Conservation (phyloP, 1,140 invertebrate genomes). For the Aethina tumida region DNA sequence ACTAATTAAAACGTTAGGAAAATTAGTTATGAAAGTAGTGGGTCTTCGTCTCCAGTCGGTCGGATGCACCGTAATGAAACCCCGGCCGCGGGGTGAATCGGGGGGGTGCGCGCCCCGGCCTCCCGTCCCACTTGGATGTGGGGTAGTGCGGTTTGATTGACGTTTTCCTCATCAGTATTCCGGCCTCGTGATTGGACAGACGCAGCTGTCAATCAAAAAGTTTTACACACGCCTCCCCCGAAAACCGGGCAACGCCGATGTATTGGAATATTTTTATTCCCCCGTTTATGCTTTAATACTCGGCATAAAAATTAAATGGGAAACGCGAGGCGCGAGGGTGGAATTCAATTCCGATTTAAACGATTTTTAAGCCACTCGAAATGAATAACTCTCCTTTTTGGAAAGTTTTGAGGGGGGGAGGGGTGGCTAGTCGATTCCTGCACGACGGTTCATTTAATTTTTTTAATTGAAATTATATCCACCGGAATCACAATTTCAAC, state of each 20-base stretch:
- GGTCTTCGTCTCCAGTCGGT: too few species aligned
- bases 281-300: conserved; percentile 29
- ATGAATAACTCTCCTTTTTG: conserved; percentile 22
- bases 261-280: conserved; percentile 36
- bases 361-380: conserved; percentile 33
- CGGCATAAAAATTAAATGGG: conserved; percentile 34
- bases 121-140: conserved; percentile 8
- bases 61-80: too few species aligned
- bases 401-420: conserved; percentile 14
- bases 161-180: conserved; percentile 52
- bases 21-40: too few species aligned
- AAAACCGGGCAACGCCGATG: conserved; percentile 18
- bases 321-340: conserved; percentile 29
- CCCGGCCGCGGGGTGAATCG: conserved; percentile 3
- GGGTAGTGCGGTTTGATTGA: too few species aligned
- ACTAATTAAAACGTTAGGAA: too few species aligned
- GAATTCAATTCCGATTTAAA: conserved; percentile 36
- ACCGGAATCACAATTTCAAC: too few species aligned
- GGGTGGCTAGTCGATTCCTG: too few species aligned
- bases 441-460: too few species aligned
- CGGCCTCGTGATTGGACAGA: conserved; percentile 47
- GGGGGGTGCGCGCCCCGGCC: conserved; percentile 1
- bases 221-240: conserved; percentile 29
- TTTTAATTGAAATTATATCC: too few species aligned
- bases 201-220: conserved; percentile 50